Evolutionary conservation across 2,797 vertebrate species (phyloP).

Genomic region (Pteropus rufus): DNA sequence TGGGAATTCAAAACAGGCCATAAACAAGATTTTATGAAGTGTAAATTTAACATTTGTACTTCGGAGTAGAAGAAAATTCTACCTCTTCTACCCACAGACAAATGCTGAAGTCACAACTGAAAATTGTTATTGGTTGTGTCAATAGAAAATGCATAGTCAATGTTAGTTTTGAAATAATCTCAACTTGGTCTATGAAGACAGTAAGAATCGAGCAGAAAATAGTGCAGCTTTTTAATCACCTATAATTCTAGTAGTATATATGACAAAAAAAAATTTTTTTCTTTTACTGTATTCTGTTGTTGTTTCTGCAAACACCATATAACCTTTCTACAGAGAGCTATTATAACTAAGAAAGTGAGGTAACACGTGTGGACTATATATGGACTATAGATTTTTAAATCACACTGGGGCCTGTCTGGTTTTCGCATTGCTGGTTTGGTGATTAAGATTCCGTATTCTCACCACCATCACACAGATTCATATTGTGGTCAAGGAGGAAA

Average conservation of each 20-base stretch:
- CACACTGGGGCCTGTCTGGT: constrained; percentile 11
- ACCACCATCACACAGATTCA: not conserved
- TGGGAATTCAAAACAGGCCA: not conserved
- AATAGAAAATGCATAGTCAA: not conserved
- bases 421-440: constrained; percentile 41
- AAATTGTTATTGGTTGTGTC: constrained; percentile 33
- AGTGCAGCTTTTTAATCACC: not conserved
- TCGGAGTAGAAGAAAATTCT: not conserved
- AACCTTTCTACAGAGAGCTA: not conserved
- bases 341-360: constrained; percentile 16
- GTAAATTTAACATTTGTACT: constrained; percentile 6
- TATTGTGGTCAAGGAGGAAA: not conserved
- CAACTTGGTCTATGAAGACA: constrained; percentile 30
- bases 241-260: not conserved
- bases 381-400: not conserved
- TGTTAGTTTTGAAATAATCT: constrained; percentile 49
- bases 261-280: not conserved
- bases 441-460: not conserved
- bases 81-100: constrained; percentile 38
- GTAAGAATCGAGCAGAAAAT: constrained; percentile 52
- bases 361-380: not conserved
- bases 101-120: constrained; percentile 53
- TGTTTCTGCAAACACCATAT: not conserved
- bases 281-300: not conserved
- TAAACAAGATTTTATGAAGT: constrained; percentile 1